Evolutionary conservation across 2,888 invertebrate species (phyloP), one percentile per base, ranked within the genome.

Genomic region (Sacculina carcini): DNA sequence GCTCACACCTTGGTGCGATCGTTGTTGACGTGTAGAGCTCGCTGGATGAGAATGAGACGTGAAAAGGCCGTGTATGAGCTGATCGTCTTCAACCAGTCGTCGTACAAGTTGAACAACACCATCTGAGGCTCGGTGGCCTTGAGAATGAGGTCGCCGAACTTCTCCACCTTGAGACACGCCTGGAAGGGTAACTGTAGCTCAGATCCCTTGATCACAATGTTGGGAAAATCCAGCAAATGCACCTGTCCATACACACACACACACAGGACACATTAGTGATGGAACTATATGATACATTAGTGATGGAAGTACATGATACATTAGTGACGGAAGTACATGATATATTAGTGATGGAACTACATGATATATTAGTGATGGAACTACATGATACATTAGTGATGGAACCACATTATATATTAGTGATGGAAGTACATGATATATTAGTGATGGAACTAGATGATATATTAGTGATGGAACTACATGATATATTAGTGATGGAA

Each of bases 81-180:
- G 61, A 98, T 96, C 0, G 96, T 94, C 67, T 96, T 96, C 53
- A 98, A 71, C 98, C 98, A 99, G 67, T 99, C 98, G 62, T 99
- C 98, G 61, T 96, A 99, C 48, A 99, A 70, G 69, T 99, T 99
- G 71, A 99, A 98, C 29, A 98, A 70, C 40, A 98, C 96, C 98
- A 99, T 98, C 69, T 99, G 98, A 0, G 98, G 98, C 63, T 98
- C 98, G 0, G 94, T 98, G 1, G 98, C 98, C 67, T 98, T 98
- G 51, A 98, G 70, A 62, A 98, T 99, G 53, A 99, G 72, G 69
- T 98, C 98, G 52, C 98, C 98, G 63, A 99, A 96, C 70, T 98
- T 98, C 70, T 99, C 98, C 47, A 98, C 90, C 65, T 96, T 96
- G 38, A 96, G 73, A 65, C 94, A 94, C 7, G 94, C 96, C 66